Evolutionary conservation across 2,888 invertebrate genomes (phyloP).

Genomic region (Trichogramma dendrolimi): DNA sequence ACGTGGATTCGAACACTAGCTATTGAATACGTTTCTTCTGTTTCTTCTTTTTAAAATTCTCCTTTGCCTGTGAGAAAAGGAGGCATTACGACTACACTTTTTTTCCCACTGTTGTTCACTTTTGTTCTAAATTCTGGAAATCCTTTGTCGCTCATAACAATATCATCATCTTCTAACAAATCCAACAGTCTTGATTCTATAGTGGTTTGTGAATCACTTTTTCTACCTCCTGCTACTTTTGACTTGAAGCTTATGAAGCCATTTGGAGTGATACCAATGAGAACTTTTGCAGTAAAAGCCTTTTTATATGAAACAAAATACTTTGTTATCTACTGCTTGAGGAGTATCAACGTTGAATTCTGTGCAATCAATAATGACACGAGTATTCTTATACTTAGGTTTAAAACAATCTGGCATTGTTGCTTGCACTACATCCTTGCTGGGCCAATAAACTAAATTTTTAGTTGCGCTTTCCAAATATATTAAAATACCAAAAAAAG

Average conservation of each 20-base stretch:
- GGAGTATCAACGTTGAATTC: slow-evolving; percentile 23
- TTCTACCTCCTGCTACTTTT: slow-evolving; percentile 28
- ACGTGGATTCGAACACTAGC: slow-evolving; percentile 12
- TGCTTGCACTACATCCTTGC: slow-evolving; percentile 9
- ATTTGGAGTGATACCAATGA: slow-evolving; percentile 30
- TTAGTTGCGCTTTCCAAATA: slow-evolving; percentile 8
- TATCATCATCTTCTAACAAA: slow-evolving; percentile 26
- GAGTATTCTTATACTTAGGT: slow-evolving; percentile 15
- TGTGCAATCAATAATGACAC: slow-evolving; percentile 28
- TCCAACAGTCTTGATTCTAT: slow-evolving; percentile 28
- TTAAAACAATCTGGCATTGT: slow-evolving; percentile 18
- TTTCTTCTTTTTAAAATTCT: slow-evolving; percentile 12
- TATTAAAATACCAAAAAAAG: slow-evolving; percentile 22
- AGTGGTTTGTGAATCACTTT: slow-evolving; percentile 29
- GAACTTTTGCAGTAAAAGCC: slow-evolving; percentile 27
- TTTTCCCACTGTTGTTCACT: slow-evolving; percentile 19
- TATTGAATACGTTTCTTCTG: slow-evolving; percentile 8
- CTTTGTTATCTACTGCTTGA: slow-evolving; percentile 11
- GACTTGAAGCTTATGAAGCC: slow-evolving; percentile 27
- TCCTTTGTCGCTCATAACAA: slow-evolving; percentile 30
- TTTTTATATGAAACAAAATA: slow-evolving; percentile 21
- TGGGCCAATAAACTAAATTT: slow-evolving; percentile 20
- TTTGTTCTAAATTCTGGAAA: slow-evolving; percentile 26
- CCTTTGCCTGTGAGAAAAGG: slow-evolving; percentile 9
- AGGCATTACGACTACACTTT: slow-evolving; percentile 19